A percentile compares a stretch with the other conserved stretches of the same genome.
Conservation (phyloP, 2,797 vertebrate species). For the Alexandromys oeconomus region DNA sequence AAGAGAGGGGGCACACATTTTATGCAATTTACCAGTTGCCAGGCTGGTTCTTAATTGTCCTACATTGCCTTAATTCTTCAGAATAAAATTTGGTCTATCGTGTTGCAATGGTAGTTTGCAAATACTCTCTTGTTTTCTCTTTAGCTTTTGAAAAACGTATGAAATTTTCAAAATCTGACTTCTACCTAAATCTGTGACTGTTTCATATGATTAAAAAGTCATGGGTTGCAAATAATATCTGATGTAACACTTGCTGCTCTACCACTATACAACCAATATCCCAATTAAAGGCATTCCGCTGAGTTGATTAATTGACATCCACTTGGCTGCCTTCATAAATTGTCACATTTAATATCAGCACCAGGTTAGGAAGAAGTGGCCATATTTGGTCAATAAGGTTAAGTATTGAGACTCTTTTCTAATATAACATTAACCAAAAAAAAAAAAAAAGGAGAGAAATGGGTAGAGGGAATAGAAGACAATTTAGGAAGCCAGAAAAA, state of each 20-base stretch:
- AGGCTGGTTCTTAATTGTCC: not conserved
- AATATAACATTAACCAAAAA: not conserved
- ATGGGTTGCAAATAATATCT: not conserved
- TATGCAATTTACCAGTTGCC: not conserved
- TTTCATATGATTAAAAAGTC: conserved; percentile 29
- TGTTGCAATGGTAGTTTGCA: not conserved
- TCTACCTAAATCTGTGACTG: not conserved
- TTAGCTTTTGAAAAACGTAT: not conserved
- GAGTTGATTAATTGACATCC: not conserved
- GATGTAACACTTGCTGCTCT: not conserved
- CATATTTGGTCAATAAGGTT: not conserved
- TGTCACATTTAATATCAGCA: not conserved
- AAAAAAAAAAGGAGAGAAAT: not conserved
- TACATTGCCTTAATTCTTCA: not conserved
- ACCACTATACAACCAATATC: not conserved
- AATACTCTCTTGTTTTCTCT: conserved; percentile 26
- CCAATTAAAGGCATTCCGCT: not conserved
- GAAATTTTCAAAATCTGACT: not conserved
- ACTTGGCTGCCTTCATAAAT: conserved; percentile 1
- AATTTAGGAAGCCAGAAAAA: not conserved
- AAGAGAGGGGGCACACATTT: not conserved
- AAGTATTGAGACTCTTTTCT: not conserved
- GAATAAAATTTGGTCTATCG: conserved; percentile 11
- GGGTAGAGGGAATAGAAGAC: not conserved
- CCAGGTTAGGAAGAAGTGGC: not conserved